These are phyloP conservation scores for Xanthorhoe spadicearia DNA, from an alignment of 2,888 invertebrate genomes.

Conservation along the genomic window DNA sequence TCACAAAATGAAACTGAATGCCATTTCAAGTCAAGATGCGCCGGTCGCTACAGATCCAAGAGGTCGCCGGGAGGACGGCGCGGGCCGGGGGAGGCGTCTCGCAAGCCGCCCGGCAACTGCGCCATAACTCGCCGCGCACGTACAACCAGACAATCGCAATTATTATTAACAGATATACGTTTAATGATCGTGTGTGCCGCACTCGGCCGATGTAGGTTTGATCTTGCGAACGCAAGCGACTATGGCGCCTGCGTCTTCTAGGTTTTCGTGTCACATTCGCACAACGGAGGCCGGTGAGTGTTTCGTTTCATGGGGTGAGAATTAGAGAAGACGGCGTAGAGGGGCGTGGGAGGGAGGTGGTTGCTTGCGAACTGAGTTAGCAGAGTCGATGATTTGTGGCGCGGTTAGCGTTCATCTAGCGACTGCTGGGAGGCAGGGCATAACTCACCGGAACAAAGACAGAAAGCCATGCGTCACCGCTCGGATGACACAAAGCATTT, in stretches of 20 bases:
- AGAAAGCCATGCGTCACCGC: constrained; percentile 58
- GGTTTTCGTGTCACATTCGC: constrained; percentile 65
- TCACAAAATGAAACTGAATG: constrained; percentile 74
- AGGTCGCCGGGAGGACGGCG: constrained; percentile 55
- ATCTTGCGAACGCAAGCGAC: constrained; percentile 55
- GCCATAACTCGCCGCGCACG: constrained; percentile 78
- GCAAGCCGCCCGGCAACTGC: constrained; percentile 72
- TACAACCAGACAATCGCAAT: constrained; percentile 81
- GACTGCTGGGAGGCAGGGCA: constrained; percentile 59
- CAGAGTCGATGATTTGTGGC: constrained; percentile 74
- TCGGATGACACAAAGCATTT: constrained; percentile 49
- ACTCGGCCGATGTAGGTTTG: constrained; percentile 56
- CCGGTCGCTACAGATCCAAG: constrained; percentile 56
- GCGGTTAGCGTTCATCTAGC: constrained; percentile 73
- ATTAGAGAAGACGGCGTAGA: constrained; percentile 61
- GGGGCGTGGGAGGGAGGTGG: constrained; percentile 48
- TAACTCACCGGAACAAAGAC: constrained; percentile 72
- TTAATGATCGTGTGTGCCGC: constrained; percentile 77
- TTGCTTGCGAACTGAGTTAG: constrained; percentile 68
- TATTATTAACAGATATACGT: constrained; percentile 81
- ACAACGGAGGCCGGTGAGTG: constrained; percentile 51
- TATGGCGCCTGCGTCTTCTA: constrained; percentile 60
- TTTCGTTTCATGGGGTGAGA: constrained; percentile 63
- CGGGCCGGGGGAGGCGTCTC: constrained; percentile 43
- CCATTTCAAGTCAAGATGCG: constrained; percentile 76